A percentile compares a stretch with the other conserved stretches of the same genome.
Conservation (phyloP, 1,140 invertebrate species). For the Drosophila santomea region DNA sequence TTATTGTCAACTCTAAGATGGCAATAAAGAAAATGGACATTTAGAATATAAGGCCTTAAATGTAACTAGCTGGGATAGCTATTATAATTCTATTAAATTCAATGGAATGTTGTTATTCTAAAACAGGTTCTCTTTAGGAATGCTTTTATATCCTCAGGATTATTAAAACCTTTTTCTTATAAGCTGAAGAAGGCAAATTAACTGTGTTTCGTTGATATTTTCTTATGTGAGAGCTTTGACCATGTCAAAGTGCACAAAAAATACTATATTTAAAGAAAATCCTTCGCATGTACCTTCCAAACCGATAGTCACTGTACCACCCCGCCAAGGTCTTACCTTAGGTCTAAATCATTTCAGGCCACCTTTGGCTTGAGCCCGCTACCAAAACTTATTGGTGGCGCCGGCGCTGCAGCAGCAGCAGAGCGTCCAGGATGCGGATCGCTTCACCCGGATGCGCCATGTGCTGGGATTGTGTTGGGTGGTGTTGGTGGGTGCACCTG, state of each 20-base stretch:
- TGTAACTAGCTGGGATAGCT: too few species aligned
- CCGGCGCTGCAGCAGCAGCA: constrained; percentile 65
- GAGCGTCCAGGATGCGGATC: constrained; percentile 53
- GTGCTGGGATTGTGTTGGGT: constrained; percentile 24
- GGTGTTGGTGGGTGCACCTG: constrained; percentile 14
- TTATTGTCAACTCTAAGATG: too few species aligned
- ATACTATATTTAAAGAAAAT: background rate
- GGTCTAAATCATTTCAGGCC: constrained; percentile 66
- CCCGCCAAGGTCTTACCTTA: constrained; percentile 57
- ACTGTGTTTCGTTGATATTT: background rate
- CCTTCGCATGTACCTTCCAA: background rate
- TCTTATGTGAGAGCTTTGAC: background rate
- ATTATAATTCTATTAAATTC: too few species aligned
- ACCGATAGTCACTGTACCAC: constrained; percentile 9
- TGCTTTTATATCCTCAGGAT: background rate
- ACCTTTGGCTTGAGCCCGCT: constrained; percentile 42
- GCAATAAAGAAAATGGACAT: too few species aligned
- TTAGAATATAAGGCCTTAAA: too few species aligned
- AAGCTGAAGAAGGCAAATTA: constrained; percentile 1
- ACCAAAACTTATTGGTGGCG: constrained; percentile 62
- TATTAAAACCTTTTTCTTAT: constrained; percentile 1
- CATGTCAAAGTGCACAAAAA: background rate
- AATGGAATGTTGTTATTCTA: too few species aligned
- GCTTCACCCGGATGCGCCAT: constrained; percentile 26
- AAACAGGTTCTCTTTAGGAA: too few species aligned